Evolutionary conservation across 35 echinoderm and acorn worm genomes (phyloP).

Genomic region (Acanthaster planci): DNA sequence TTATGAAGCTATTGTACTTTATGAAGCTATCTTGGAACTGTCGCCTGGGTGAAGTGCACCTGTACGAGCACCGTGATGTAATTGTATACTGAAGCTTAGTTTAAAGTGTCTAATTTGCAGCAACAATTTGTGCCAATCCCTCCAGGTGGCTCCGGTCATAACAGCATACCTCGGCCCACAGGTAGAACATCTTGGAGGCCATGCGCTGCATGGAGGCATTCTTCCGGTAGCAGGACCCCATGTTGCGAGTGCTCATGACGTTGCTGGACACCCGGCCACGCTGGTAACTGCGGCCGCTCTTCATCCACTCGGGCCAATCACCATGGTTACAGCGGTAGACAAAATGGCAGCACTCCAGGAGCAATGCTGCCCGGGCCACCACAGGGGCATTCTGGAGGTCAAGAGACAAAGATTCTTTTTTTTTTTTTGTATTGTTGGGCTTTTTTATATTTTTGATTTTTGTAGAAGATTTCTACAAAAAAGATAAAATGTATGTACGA

Average conservation of each 20-base stretch:
- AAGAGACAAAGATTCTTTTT: background rate
- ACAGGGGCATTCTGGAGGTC: conserved; percentile 81
- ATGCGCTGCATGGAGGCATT: conserved; percentile 70
- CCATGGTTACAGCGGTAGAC: conserved; percentile 98
- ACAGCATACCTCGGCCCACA: conserved; percentile 91
- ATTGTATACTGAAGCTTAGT: no score
- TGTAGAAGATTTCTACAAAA: no score
- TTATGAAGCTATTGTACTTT: no score
- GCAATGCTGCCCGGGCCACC: conserved; percentile 81
- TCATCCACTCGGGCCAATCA: conserved; percentile 99
- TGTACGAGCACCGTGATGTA: no score
- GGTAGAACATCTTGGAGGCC: conserved; percentile 91
- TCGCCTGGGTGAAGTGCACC: no score
- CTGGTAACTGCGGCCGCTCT: conserved; percentile 53
- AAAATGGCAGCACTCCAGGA: conserved; percentile 91
- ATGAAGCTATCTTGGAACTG: no score
- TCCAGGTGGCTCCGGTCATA: background rate
- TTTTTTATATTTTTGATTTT: no score
- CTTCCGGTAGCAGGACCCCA: conserved; percentile 70
- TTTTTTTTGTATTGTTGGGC: no score
- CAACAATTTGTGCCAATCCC: no score
- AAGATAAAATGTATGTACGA: no score
- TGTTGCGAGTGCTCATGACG: conserved; percentile 64
- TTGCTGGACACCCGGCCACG: conserved; percentile 77
- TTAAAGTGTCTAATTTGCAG: no score